These are phyloP conservation scores for Pangasius mekongensis DNA, from an alignment of 2,797 vertebrate genomes.

Conservation along the genomic window DNA sequence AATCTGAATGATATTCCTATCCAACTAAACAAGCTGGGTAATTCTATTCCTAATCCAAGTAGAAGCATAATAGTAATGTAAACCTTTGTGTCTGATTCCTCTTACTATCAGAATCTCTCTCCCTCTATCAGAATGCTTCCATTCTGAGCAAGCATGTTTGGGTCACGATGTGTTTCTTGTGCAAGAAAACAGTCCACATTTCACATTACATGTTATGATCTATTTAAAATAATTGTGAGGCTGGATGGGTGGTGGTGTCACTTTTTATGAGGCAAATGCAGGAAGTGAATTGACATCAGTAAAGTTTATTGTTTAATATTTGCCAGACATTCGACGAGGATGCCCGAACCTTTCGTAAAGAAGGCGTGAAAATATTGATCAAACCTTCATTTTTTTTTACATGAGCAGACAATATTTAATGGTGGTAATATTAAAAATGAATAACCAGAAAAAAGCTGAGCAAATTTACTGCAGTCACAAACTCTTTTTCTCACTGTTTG, in stretches of 20 bases:
- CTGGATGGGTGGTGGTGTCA: not conserved
- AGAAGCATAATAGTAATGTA: not conserved
- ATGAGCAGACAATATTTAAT: not conserved
- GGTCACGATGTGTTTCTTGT: not conserved
- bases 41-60: not conserved
- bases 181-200: not conserved
- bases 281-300: not conserved
- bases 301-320: not conserved
- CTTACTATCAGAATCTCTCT: not conserved
- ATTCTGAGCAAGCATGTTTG: not conserved
- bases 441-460: not conserved
- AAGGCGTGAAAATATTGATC: not conserved
- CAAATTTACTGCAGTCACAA: not conserved
- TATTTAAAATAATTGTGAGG: too few relatives aligned
- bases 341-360: not conserved
- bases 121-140: not conserved
- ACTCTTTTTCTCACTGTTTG: not conserved
- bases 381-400: not conserved
- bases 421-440: not conserved
- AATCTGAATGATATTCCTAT: not conserved
- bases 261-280: not conserved
- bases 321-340: not conserved
- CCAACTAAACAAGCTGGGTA: not conserved
- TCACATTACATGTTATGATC: not conserved
- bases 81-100: not conserved